Evolutionary conservation across 1,140 invertebrate species (phyloP), one percentile per base, ranked within the genome.

Genomic region (Battus philenor): DNA sequence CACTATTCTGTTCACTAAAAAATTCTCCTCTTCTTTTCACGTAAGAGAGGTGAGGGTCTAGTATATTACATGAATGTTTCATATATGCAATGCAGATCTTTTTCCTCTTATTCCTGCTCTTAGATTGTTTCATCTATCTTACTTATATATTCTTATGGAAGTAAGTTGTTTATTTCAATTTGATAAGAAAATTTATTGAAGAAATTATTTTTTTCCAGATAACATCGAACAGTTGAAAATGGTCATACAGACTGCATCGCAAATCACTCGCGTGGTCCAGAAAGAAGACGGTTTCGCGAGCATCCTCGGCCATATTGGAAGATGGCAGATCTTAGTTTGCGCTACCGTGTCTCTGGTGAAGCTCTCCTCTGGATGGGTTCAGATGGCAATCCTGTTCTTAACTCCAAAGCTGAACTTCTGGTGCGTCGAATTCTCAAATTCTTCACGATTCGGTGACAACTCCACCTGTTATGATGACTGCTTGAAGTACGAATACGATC

Each of bases 311-410:
- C 80, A 86, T 13, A 87, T 90, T 32, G 89, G 89, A 12, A 77
- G 67, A 55, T 90, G 89, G 89, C 89, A 90, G 50, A 68, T 88
- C 4, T 44, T 87, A 33, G 59, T 89, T 0, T 85, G 86, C 22
- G 47, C 74, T 0, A 69, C 87, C 0, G 76, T 89, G 2, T 88
- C 84, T 0, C 24, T 89, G 6, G 76, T 89, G 8, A 89, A 89
- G 55, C 62, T 89, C 32, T 87, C 87, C 0, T 87, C 88, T 10
- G 87, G 86, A 15, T 88, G 87, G 87, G 86, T 88, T 5, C 87
- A 89, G 46, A 71, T 89, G 54, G 81, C 84, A 0, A 88, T 89
- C 38, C 68, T 88, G 3, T 88, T 88, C 16, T 47, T 77, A 0
- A 75, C 71, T 0, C 74, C 74, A 4, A 73, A 63, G 10, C 12